These are phyloP conservation scores for Lampropteryx suffumata DNA, from an alignment of 2,888 invertebrate species.

Conservation along the genomic window DNA sequence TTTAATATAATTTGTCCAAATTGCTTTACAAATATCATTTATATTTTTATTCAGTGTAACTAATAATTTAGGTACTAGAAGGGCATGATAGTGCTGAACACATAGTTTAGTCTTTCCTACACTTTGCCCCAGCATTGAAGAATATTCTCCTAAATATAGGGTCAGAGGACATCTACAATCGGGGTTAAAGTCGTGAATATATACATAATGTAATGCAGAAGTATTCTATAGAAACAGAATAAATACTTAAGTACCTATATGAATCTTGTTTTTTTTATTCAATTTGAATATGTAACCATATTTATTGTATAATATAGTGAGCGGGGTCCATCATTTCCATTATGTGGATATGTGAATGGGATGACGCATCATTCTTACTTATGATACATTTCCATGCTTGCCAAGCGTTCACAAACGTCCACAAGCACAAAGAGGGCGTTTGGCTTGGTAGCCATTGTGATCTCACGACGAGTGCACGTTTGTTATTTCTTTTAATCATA, in stretches of 20 bases:
- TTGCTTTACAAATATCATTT: conserved; percentile 52
- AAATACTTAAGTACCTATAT: conserved; percentile 68
- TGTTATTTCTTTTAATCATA: too few relatives aligned
- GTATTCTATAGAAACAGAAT: conserved; percentile 69
- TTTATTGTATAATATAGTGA: too few relatives aligned
- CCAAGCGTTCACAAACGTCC: too few relatives aligned
- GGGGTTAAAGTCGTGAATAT: not conserved
- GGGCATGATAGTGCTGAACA: conserved; percentile 1
- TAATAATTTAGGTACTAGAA: conserved; percentile 27
- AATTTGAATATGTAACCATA: too few relatives aligned
- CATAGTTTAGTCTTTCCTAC: conserved; percentile 1
- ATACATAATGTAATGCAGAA: conserved; percentile 52
- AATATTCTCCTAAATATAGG: not conserved
- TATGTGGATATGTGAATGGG: too few relatives aligned
- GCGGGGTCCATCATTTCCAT: too few relatives aligned
- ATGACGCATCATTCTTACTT: too few relatives aligned
- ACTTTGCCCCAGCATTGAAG: not conserved
- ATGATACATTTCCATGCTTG: too few relatives aligned
- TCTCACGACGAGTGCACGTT: too few relatives aligned
- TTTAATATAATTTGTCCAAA: conserved; percentile 44
- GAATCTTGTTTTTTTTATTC: conserved; percentile 43
- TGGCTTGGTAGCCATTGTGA: too few relatives aligned
- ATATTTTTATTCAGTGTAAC: conserved; percentile 36
- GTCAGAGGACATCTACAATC: not conserved
- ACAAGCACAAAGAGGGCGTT: too few relatives aligned